These are phyloP conservation scores for Linepithema humile DNA, from an alignment of 1,140 invertebrate species.

Conservation along the genomic window DNA sequence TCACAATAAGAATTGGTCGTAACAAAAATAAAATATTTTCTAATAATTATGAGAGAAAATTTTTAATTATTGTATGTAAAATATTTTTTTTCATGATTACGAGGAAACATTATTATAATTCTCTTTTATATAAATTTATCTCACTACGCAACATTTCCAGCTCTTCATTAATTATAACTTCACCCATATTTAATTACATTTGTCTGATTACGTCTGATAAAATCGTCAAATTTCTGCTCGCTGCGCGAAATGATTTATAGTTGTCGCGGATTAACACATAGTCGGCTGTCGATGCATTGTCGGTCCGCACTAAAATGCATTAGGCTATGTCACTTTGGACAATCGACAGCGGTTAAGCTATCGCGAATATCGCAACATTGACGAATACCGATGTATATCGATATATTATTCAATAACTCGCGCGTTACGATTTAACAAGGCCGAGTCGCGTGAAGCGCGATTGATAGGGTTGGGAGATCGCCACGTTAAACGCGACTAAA, in stretches of 20 bases:
- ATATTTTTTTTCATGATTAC: too few species aligned
- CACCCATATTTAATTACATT: neutral
- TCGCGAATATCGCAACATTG: neutral
- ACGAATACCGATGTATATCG: neutral
- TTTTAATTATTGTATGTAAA: too few species aligned
- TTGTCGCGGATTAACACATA: neutral
- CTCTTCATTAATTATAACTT: neutral
- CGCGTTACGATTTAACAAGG: constrained; percentile 7
- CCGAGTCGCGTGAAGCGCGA: neutral
- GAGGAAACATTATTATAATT: neutral
- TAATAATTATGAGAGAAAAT: too few species aligned
- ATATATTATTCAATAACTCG: constrained; percentile 46
- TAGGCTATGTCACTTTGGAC: constrained; percentile 23
- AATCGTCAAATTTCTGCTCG: neutral
- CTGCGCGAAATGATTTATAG: neutral
- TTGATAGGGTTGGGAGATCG: constrained; percentile 29
- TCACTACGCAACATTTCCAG: too few species aligned
- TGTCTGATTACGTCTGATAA: neutral
- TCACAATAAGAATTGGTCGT: neutral
- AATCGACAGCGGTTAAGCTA: neutral
- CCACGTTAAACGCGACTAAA: constrained; percentile 44
- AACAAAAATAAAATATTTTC: neutral
- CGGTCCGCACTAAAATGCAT: constrained; percentile 22
- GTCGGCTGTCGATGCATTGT: neutral
- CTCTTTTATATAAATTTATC: neutral